Evolutionary conservation across 2,797 vertebrate genomes (phyloP).

Genomic region (Rhinophrynus dorsalis): DNA sequence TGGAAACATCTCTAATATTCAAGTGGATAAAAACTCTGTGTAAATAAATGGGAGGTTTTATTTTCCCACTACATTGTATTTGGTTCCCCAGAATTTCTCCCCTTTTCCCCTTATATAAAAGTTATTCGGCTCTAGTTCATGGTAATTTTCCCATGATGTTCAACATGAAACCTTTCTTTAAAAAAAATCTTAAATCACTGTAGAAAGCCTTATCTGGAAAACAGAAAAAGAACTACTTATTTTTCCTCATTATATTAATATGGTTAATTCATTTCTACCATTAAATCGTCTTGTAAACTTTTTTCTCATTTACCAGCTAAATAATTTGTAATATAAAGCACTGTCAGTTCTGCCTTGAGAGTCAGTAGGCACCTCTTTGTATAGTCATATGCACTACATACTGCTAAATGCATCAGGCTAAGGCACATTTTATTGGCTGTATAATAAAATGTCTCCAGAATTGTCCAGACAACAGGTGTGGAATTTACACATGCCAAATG

Average conservation of each 20-base stretch:
- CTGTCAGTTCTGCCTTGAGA: slow-evolving; percentile 7
- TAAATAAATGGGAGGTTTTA: too few relatives aligned
- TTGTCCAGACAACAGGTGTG: slow-evolving; percentile 51
- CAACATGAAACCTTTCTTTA: too few relatives aligned
- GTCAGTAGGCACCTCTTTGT: slow-evolving; percentile 10
- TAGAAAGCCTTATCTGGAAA: too few relatives aligned
- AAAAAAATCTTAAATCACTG: too few relatives aligned
- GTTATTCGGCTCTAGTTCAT: too few relatives aligned
- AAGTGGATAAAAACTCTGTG: too few relatives aligned
- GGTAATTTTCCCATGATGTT: too few relatives aligned
- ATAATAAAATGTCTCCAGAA: slow-evolving; percentile 51
- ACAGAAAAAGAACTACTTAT: background rate
- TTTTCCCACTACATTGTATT: too few relatives aligned
- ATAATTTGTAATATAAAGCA: slow-evolving; percentile 18
- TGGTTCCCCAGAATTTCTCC: too few relatives aligned
- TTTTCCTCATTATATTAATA: slow-evolving; percentile 1
- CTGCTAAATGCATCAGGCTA: slow-evolving; percentile 47
- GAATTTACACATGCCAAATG: slow-evolving; percentile 48
- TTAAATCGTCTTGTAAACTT: slow-evolving; percentile 4
- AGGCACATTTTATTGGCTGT: slow-evolving; percentile 41
- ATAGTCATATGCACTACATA: slow-evolving; percentile 12
- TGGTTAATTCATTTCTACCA: slow-evolving; percentile 1
- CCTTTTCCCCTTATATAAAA: too few relatives aligned
- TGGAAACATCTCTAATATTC: too few relatives aligned
- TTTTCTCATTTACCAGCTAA: background rate